Evolutionary conservation across 1,140 invertebrate genomes (phyloP).

Genomic region (Pseudomyrmex concolor): DNA sequence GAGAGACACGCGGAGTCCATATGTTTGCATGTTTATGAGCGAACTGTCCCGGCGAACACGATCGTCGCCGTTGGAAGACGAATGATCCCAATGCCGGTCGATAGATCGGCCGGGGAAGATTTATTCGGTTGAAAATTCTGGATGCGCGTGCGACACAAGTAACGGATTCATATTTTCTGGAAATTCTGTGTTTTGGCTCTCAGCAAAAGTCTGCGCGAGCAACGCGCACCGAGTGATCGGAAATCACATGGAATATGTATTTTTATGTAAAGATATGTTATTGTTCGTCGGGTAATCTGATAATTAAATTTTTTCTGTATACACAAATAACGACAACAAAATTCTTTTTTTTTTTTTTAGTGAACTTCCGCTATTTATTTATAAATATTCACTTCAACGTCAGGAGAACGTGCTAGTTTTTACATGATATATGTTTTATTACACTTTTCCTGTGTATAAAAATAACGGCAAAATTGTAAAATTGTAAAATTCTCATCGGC

Average conservation of each 20-base stretch:
- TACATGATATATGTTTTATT: not conserved
- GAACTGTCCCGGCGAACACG: constrained; percentile 44
- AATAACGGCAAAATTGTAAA: no score
- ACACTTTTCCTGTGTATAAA: no score
- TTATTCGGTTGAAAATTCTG: constrained; percentile 43
- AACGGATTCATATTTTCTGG: constrained; percentile 22
- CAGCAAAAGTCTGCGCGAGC: not conserved
- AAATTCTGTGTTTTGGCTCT: not conserved
- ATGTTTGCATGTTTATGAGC: constrained; percentile 30
- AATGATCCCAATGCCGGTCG: constrained; percentile 43
- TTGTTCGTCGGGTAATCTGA: constrained; percentile 5
- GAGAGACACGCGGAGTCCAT: not conserved
- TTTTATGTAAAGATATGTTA: constrained; percentile 38
- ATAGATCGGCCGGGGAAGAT: constrained; percentile 26
- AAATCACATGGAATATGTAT: not conserved
- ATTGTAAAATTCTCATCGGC: no score
- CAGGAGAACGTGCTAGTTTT: not conserved
- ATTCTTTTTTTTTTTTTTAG: not conserved
- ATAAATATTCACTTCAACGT: not conserved
- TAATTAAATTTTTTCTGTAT: not conserved
- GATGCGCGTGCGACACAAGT: constrained; percentile 4
- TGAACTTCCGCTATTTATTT: no score
- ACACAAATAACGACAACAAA: not conserved
- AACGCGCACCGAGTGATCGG: no score
- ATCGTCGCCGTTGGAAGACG: constrained; percentile 39